These are phyloP conservation scores for Troilus luridus DNA, from an alignment of 2,888 invertebrate species.

Conservation along the genomic window DNA sequence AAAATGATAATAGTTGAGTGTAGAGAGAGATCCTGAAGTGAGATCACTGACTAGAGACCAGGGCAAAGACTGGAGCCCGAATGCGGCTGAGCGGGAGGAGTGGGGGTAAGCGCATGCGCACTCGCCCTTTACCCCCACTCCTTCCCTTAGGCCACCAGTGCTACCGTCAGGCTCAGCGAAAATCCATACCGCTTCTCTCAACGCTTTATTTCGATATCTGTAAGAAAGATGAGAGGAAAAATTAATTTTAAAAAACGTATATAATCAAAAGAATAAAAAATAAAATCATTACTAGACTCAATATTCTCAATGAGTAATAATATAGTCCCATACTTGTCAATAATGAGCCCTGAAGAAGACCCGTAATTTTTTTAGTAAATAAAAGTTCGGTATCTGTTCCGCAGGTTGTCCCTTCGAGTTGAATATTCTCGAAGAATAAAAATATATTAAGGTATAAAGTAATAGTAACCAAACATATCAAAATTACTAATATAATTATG, in stretches of 20 bases:
- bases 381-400: too few species aligned
- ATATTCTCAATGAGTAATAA: too few species aligned
- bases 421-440: too few species aligned
- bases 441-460: too few species aligned
- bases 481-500: too few species aligned
- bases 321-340: too few species aligned
- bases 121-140: not conserved
- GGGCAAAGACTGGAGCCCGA: conserved; percentile 51
- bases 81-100: conserved; percentile 49
- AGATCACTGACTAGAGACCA: not conserved
- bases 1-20: not conserved
- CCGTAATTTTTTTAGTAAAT: too few species aligned
- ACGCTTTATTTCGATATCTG: not conserved
- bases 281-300: too few species aligned
- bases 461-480: too few species aligned
- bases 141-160: not conserved
- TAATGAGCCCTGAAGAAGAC: too few species aligned
- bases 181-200: conserved; percentile 49
- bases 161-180: conserved; percentile 7
- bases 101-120: conserved; percentile 9
- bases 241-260: not conserved
- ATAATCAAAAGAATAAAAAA: too few species aligned
- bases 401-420: too few species aligned
- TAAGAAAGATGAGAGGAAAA: not conserved
- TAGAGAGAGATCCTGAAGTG: not conserved